These are phyloP conservation scores for Megamerina dolium DNA, from an alignment of 2,888 invertebrate genomes.

Conservation along the genomic window DNA sequence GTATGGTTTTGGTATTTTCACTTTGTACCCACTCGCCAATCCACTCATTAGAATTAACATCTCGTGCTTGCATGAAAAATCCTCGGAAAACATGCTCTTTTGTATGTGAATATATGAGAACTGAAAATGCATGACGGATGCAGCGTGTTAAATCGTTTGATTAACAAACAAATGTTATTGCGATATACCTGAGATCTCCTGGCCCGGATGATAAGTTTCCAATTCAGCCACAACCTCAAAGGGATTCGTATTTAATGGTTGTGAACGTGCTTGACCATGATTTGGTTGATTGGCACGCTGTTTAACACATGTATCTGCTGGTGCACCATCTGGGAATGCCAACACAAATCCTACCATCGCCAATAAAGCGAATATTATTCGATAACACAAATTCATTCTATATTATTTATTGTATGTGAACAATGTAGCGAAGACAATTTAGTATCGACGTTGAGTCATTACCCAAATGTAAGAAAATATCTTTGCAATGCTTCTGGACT, in stretches of 20 bases:
- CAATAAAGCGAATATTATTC: neutral
- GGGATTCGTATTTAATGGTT: conserved; percentile 59
- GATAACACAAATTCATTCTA: conserved; percentile 4
- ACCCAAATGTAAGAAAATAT: no score
- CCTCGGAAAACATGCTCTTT: conserved; percentile 60
- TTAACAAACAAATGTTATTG: neutral
- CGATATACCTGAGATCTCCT: conserved; percentile 60
- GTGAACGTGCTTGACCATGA: conserved; percentile 67
- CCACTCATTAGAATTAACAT: conserved; percentile 66
- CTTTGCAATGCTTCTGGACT: conserved; percentile 14
- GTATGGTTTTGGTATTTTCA: conserved; percentile 68
- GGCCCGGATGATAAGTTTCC: conserved; percentile 61
- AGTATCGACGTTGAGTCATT: no score
- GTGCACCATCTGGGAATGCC: conserved; percentile 74
- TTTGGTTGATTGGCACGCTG: conserved; percentile 67
- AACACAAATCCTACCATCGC: conserved; percentile 38
- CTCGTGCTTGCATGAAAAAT: conserved; percentile 78
- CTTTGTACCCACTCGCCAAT: conserved; percentile 68
- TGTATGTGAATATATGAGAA: conserved; percentile 36
- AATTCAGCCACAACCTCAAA: conserved; percentile 63
- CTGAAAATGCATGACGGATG: conserved; percentile 13
- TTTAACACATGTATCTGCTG: conserved; percentile 74
- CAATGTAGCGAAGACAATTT: no score
- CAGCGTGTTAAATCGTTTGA: neutral
- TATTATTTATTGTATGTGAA: neutral